Percentiles rank a stretch among this genome's conserved stretches.
Evolutionary conservation across 2,113 vertebrate genomes (phyloP).

Genomic region (Trematocara marginatum): DNA sequence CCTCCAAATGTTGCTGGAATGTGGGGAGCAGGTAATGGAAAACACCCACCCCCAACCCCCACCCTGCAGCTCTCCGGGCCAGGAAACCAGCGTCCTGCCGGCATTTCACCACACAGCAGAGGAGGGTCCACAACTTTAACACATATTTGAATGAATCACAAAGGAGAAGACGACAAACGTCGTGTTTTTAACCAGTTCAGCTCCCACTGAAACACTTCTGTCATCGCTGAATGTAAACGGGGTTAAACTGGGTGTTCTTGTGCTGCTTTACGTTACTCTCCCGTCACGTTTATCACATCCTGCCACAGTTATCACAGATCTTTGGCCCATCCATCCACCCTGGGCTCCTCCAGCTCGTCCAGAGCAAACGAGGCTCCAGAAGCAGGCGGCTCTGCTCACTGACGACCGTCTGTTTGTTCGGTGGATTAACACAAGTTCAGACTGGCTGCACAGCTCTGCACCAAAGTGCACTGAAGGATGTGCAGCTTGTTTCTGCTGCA

Average conservation of each 20-base stretch:
- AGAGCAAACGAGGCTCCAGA: neutral
- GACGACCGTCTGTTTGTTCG: neutral
- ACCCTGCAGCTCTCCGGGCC: neutral
- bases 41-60: neutral
- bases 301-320: neutral
- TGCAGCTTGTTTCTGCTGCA: neutral
- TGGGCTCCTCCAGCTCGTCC: neutral
- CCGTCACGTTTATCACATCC: rapidly evolving
- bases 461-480: neutral
- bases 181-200: neutral
- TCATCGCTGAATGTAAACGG: neutral
- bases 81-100: neutral
- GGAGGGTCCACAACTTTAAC: neutral
- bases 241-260: neutral
- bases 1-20: neutral
- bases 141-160: neutral
- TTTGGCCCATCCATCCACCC: neutral
- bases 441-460: neutral
- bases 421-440: neutral
- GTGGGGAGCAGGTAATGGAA: constrained; percentile 22
- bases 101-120: neutral
- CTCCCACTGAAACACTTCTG: neutral
- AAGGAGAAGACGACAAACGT: rapidly evolving
- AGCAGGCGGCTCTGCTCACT: neutral
- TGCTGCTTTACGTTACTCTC: neutral